These are phyloP conservation scores for Narcine bancroftii DNA, from an alignment of 2,113 vertebrate species.

Conservation along the genomic window DNA sequence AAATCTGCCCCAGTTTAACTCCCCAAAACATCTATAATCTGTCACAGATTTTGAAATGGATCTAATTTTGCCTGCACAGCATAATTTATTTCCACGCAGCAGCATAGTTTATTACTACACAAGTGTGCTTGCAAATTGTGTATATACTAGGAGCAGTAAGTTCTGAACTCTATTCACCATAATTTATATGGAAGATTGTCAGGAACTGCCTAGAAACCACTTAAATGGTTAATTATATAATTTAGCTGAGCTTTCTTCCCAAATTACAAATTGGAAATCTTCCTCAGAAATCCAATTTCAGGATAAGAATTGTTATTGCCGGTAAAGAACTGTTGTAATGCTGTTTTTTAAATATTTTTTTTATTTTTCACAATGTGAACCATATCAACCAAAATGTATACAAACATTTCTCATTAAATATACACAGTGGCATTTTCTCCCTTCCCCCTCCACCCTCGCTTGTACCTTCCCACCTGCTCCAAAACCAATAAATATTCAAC, in stretches of 20 bases:
- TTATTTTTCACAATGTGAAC: no score
- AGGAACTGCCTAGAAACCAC: background rate
- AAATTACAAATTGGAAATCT: background rate
- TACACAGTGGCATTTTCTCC: no score
- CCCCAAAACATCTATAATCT: no score
- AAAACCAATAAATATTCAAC: no score
- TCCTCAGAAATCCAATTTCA: background rate
- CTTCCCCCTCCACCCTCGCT: no score
- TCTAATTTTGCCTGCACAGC: background rate
- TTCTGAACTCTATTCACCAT: background rate
- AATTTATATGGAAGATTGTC: background rate
- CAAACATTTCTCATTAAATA: no score
- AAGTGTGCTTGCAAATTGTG: background rate
- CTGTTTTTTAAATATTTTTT: background rate
- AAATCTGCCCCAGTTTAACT: no score
- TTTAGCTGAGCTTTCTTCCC: background rate
- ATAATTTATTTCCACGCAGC: background rate
- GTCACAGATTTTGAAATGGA: background rate
- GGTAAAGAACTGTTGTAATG: background rate
- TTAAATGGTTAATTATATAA: background rate
- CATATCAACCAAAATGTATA: no score
- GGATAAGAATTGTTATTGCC: background rate
- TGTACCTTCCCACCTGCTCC: no score
- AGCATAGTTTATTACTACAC: background rate
- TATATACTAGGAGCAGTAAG: background rate